Evolutionary conservation across 1,140 invertebrate species (phyloP), one percentile per base, ranked within the genome.

Genomic region (Drosophila pectinifera): DNA sequence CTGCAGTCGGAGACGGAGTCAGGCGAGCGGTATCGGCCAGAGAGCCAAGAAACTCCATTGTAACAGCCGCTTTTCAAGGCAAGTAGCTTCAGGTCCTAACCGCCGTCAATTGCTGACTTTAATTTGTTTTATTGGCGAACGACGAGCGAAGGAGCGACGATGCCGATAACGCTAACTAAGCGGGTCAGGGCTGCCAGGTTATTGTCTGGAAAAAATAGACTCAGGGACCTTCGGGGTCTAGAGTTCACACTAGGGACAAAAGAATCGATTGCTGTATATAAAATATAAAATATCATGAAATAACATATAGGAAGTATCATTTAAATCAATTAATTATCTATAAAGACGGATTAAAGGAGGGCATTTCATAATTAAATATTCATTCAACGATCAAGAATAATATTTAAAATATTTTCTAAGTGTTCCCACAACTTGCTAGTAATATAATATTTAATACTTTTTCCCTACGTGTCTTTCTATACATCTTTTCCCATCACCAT

Each of bases 11-110:
- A 55, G 36, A 22, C 16, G 36, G 39, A 74, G 62, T 69, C 38
- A 58, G 73, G 56, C 64, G 38, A 55, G 20, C 63, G 28, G 53
- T 46, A 73, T 53, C 56, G 45, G 34, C 2, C 20, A 24, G 18
- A 53, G 45, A 55, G 26, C 49, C 51, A 54, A 36, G 14, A 10
- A 36, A 58, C 42, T 26, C 57, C 54, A 57, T 73, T 78, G 64
- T 61, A 26, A 45, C 36, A 46, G 57, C 61, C 49, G 55, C 38
- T 63, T 78, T 88, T 88, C 84, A 88, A 88, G 84, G 84, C 84
- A 56, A 90, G 84, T 89, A 84, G 84, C 84, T 89, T 89, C 80
- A 89, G 84, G 84, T 89, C 84, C 80, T 89, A 89, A 88, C 73
- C 79, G 78, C 79, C 78, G 82, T 88, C 82, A 85, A 82, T 86